Evolutionary conservation across 1,140 invertebrate genomes (phyloP), one percentile per base, ranked within the genome.

Genomic region (Neodiprion pinetum): DNA sequence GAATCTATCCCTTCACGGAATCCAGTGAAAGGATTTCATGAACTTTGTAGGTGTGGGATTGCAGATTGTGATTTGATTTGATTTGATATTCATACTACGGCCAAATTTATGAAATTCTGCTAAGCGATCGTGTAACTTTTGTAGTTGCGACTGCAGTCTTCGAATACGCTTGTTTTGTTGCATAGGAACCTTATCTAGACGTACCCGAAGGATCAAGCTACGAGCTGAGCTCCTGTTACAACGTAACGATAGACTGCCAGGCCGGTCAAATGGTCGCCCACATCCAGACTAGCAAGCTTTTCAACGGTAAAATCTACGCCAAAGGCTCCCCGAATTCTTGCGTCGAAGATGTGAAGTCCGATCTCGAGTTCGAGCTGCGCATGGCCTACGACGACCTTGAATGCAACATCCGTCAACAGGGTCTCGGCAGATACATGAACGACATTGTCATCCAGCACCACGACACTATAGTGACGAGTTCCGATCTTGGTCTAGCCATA

Each of bases 371-470:
- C 84, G 95, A 96, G 85, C 88, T 97, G 53, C 92, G 93, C 74
- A 96, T 97, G 94, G 94, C 93, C n/a, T 97, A 96, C 88, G 95
- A 96, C 83, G 95, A 97, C 86, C 90, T 97, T 17, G 95, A 97
- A 83, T 97, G 96, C 85, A 96, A 96, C 86, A 95, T 96, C 17
- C 93, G 94, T 77, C 94, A 96, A 81, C 95, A 95, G 80, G 94
- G 94, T 65, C 90, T 96, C 14, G 95, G 95, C 72, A 92, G 94
- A 79, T 97, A 96, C 79, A 88, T 96, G 74, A 97, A 96, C 85
- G 96, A 97, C 87, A 94, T 96, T 12, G 94, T 97, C 50, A 97
- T 97, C 80, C 96, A 98, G 85, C 96, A 98, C 87, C 96, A 98
- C 87, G 96, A 98, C 84, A 96, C 95, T 76, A 97, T 98, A 79